Evolutionary conservation across 92 coral and sea anemone genomes (phyloP).

Genomic region (Palythoa heliodiscus): DNA sequence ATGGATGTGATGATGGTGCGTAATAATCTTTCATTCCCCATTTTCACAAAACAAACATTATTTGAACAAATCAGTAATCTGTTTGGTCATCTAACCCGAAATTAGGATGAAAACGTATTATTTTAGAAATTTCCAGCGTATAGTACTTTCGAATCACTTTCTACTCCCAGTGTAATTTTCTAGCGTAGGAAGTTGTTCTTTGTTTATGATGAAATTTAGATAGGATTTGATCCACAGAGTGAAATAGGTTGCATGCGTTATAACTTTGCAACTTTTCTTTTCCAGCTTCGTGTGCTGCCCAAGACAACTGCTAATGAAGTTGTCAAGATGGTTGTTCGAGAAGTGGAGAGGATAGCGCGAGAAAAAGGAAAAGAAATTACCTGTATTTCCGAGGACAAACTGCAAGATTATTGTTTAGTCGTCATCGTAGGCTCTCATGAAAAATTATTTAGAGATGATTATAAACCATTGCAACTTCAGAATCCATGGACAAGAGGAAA

Average conservation of each 20-base stretch:
- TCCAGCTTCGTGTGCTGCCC: constrained; percentile 85
- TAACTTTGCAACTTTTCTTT: not conserved
- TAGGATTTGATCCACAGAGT: not conserved
- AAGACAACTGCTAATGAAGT: constrained; percentile 85
- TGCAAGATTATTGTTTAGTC: constrained; percentile 85
- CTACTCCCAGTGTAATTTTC: no score
- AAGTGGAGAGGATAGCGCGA: constrained; percentile 76
- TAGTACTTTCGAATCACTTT: no score
- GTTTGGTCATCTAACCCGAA: no score
- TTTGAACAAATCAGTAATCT: no score
- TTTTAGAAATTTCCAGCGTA: no score
- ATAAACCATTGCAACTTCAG: constrained; percentile 83
- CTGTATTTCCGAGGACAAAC: constrained; percentile 60
- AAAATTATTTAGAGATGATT: constrained; percentile 85
- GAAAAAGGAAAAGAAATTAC: constrained; percentile 60
- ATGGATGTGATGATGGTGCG: no score
- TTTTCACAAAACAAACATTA: no score
- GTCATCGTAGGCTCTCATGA: constrained; percentile 93
- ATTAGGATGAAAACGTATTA: no score
- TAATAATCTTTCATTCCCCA: no score
- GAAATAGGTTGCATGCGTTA: not conserved
- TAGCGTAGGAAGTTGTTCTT: no score
- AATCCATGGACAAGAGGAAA: constrained; percentile 97
- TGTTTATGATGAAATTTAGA: no score
- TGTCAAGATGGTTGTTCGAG: constrained; percentile 84